Conservation (phyloP, 2,888 invertebrate species). For the Amaurobius ferox region DNA sequence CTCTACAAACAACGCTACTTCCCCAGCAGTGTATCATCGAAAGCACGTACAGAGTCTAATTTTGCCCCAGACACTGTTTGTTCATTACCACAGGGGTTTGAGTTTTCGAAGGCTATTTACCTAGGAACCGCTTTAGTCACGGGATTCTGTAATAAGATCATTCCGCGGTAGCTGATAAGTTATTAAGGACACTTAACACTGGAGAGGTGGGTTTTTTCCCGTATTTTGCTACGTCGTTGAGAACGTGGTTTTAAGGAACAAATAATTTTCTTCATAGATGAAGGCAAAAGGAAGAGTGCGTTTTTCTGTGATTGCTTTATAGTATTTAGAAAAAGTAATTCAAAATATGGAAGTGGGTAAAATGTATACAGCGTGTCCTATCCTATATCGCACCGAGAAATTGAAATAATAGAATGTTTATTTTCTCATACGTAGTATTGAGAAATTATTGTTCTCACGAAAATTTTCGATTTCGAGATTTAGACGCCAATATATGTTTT, state of each 20-base stretch:
- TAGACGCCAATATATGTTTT: too few species aligned
- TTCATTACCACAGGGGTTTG: slow-evolving; percentile 58
- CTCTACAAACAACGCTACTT: slow-evolving; percentile 1
- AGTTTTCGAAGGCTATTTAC: slow-evolving; percentile 51
- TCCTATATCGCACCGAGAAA: too few species aligned
- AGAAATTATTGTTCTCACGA: too few species aligned
- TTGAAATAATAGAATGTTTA: too few species aligned
- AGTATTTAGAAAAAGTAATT: background rate
- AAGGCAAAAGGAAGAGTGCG: background rate
- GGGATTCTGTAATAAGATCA: slow-evolving; percentile 63
- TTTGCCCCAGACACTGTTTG: slow-evolving; percentile 70
- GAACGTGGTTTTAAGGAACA: background rate
- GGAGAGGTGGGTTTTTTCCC: background rate
- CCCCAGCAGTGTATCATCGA: slow-evolving; percentile 36
- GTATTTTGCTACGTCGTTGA: slow-evolving; percentile 21
- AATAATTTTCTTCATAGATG: background rate
- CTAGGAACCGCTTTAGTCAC: slow-evolving; percentile 44
- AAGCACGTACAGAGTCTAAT: slow-evolving; percentile 61
- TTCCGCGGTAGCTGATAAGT: slow-evolving; percentile 52
- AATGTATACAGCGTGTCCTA: too few species aligned
- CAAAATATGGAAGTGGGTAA: too few species aligned
- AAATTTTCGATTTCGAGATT: too few species aligned
- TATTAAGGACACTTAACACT: slow-evolving; percentile 67
- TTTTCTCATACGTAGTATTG: too few species aligned
- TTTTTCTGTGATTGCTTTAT: background rate